Conservation (phyloP, 1,140 invertebrate genomes). For the Drosophila busckii region DNA sequence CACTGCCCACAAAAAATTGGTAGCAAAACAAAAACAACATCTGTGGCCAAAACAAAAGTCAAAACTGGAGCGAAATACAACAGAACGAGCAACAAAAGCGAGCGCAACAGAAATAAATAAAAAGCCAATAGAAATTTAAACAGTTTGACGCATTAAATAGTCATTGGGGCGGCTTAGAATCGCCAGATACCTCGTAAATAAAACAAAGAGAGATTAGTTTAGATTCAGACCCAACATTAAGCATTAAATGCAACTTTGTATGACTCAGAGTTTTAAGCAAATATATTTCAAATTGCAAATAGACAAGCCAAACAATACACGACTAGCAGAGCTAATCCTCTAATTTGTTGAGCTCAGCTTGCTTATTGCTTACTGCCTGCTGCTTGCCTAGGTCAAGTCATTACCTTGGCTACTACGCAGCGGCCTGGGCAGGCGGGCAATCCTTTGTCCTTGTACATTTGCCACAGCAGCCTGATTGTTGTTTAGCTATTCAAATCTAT, state of each 20-base stretch:
- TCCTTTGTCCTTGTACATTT: background rate
- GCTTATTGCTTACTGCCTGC: too few relatives aligned
- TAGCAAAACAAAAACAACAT: slow-evolving; percentile 33
- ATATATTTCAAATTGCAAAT: too few relatives aligned
- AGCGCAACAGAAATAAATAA: too few relatives aligned
- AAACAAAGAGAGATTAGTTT: background rate
- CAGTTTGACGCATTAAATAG: slow-evolving; percentile 76
- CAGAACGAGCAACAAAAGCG: too few relatives aligned
- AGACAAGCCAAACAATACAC: slow-evolving; percentile 17
- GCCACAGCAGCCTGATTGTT: background rate
- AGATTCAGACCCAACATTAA: too few relatives aligned
- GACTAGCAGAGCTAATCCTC: slow-evolving; percentile 7
- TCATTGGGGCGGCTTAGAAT: slow-evolving; percentile 43
- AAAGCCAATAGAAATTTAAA: slow-evolving; percentile 74
- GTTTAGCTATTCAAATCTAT: slow-evolving; percentile 43
- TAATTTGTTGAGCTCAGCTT: slow-evolving; percentile 5
- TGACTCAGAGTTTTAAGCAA: background rate
- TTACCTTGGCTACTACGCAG: too few relatives aligned
- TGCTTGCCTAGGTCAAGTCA: too few relatives aligned
- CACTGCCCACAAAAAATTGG: slow-evolving; percentile 20
- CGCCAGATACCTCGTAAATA: slow-evolving; percentile 1
- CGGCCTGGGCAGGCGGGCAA: too few relatives aligned
- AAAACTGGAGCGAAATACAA: slow-evolving; percentile 57
- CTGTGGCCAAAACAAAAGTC: slow-evolving; percentile 71
- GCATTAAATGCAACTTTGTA: too few relatives aligned